Conservation (phyloP, 2,888 invertebrate genomes). For the Scaptomyza parva region DNA sequence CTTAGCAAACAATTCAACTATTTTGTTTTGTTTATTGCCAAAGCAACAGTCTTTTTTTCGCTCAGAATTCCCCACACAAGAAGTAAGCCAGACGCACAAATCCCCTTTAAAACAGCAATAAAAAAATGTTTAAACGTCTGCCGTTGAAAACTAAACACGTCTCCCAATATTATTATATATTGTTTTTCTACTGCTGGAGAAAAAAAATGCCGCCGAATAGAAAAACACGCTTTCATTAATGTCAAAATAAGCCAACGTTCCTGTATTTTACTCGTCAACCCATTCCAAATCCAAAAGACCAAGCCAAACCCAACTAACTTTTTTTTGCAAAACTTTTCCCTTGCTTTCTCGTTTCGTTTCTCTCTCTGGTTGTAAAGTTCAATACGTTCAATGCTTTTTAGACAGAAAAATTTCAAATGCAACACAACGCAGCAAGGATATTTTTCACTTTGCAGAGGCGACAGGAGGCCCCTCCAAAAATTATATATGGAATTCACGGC, state of each 20-base stretch:
- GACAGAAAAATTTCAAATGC: constrained; percentile 67
- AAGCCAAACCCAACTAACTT: constrained; percentile 25
- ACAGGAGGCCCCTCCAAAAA: constrained; percentile 54
- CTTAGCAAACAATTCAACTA: constrained; percentile 28
- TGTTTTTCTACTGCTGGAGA: constrained; percentile 25
- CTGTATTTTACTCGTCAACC: constrained; percentile 18
- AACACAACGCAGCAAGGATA: constrained; percentile 72
- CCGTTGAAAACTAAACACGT: constrained; percentile 58
- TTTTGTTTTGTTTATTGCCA: constrained; percentile 7
- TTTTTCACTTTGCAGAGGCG: constrained; percentile 68
- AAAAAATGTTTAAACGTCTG: constrained; percentile 4
- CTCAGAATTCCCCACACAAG: neutral
- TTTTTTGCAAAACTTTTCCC: constrained; percentile 42
- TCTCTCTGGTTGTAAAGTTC: constrained; percentile 38
- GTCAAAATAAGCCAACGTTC: constrained; percentile 45
- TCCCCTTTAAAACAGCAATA: neutral
- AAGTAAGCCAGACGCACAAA: constrained; percentile 10
- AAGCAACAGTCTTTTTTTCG: neutral
- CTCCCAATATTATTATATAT: constrained; percentile 62
- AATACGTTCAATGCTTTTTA: constrained; percentile 52
- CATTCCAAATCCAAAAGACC: constrained; percentile 1
- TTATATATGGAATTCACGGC: constrained; percentile 79
- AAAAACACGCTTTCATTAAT: constrained; percentile 51
- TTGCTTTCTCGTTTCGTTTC: neutral
- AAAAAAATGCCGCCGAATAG: neutral